A percentile compares a stretch with the other conserved stretches of the same genome.
phyloP scores from a whole-genome alignment of 2,888 invertebrate genomes.

The Scaptomyza cyrtandrae region DNA sequence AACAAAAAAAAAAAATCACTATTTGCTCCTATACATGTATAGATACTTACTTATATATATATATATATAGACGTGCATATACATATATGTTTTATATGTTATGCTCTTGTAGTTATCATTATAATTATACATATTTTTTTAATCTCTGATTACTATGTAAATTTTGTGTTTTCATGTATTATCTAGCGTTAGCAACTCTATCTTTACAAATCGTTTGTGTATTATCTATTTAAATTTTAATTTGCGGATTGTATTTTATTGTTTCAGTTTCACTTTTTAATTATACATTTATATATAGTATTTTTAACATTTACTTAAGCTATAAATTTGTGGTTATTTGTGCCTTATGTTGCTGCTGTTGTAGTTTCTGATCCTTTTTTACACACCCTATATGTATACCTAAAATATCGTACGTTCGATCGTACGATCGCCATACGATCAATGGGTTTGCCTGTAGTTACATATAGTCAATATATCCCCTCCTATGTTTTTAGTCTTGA shows the following conservation, averaged over 20 bases:
- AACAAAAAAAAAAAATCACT: constrained; percentile 4
- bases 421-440: constrained; percentile 48
- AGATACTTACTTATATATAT: constrained; percentile 6
- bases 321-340: constrained; percentile 9
- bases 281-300: constrained; percentile 17
- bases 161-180: constrained; percentile 31
- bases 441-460: constrained; percentile 33
- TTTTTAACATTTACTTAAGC: constrained; percentile 14
- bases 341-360: constrained; percentile 25
- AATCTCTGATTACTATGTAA: constrained; percentile 31
- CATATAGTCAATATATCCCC: constrained; percentile 33
- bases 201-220: constrained; percentile 18
- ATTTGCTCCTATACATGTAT: constrained; percentile 22
- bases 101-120: constrained; percentile 16
- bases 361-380: constrained; percentile 9
- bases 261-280: constrained; percentile 9
- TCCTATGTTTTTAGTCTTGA: constrained; percentile 10
- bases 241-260: constrained; percentile 12
- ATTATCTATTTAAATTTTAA: constrained; percentile 24
- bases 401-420: constrained; percentile 13
- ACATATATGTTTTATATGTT: constrained; percentile 14
- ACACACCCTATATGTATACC: constrained; percentile 1
- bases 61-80: neutral
- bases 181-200: constrained; percentile 7
- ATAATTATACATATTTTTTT: constrained; percentile 4